A percentile compares a stretch with the other conserved stretches of the same genome.
Evolutionary conservation across 2,888 invertebrate genomes (phyloP).

Genomic region (Hemaris fuciformis): DNA sequence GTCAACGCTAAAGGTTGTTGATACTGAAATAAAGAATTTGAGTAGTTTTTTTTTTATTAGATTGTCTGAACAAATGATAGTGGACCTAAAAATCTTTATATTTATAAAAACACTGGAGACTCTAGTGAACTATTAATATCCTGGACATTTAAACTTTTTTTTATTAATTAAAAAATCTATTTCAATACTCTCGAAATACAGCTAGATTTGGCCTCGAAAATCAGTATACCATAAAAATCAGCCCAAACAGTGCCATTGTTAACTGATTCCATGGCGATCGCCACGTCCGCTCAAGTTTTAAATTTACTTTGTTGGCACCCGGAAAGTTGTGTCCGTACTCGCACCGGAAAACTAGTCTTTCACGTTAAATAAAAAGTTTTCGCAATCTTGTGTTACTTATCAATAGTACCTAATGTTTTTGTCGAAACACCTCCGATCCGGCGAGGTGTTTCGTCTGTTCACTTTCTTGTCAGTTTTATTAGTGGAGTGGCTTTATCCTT

Average conservation of each 20-base stretch:
- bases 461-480: background rate
- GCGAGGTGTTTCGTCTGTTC: background rate
- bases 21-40: no score
- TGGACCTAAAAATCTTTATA: no score
- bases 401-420: background rate
- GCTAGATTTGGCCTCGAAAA: no score
- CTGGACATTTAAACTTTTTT: no score
- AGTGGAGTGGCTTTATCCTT: background rate
- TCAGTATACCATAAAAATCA: background rate
- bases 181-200: no score
- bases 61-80: no score
- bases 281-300: constrained; percentile 14
- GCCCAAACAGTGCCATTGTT: background rate
- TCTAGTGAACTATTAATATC: no score
- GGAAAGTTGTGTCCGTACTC: constrained; percentile 3
- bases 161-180: no score
- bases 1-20: no score
- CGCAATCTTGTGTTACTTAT: constrained; percentile 1
- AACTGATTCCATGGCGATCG: background rate
- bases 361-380: constrained; percentile 7
- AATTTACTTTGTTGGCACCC: constrained; percentile 17
- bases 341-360: constrained; percentile 8
- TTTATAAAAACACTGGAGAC: no score
- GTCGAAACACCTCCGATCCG: background rate
- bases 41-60: no score